Percentiles rank a stretch among this genome's conserved stretches.
Evolutionary conservation across 2,797 vertebrate species (phyloP).

Genomic region (Threskiornis aethiopicus): DNA sequence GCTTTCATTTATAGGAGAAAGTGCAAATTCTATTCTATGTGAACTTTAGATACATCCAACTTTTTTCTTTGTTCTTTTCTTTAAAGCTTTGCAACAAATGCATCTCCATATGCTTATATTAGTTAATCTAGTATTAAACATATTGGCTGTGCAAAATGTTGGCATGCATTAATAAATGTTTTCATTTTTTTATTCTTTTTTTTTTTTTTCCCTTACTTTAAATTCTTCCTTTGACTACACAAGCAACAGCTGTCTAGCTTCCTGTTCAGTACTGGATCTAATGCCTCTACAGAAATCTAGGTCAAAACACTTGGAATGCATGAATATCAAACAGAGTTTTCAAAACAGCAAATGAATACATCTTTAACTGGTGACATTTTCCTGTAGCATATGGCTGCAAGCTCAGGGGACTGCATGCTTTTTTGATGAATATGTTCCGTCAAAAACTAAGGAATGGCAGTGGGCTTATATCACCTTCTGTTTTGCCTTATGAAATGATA

Average conservation of each 20-base stretch:
- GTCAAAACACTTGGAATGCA: conserved; percentile 89
- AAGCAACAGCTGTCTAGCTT: conserved; percentile 86
- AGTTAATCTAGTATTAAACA: conserved; percentile 87
- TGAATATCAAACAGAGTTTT: conserved; percentile 93
- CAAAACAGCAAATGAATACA: conserved; percentile 94
- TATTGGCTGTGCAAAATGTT: conserved; percentile 85
- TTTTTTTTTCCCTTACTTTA: conserved; percentile 74
- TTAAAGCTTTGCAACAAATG: conserved; percentile 84
- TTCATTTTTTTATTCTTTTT: conserved; percentile 78
- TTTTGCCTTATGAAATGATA: conserved; percentile 96
- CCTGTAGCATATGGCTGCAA: conserved; percentile 90
- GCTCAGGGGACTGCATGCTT: conserved; percentile 93
- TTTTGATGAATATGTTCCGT: conserved; percentile 96
- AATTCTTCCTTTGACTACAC: conserved; percentile 83
- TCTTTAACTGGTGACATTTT: conserved; percentile 99
- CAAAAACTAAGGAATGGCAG: conserved; percentile 87
- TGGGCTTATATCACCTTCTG: conserved; percentile 90
- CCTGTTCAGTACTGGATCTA: conserved; percentile 83
- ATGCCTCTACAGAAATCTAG: conserved; percentile 83
- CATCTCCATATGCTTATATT: conserved; percentile 87
- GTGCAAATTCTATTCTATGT: conserved; percentile 80
- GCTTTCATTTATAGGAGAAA: conserved; percentile 82
- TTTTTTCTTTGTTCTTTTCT: conserved; percentile 86
- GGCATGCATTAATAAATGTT: conserved; percentile 87
- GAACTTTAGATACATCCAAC: conserved; percentile 81